Percentiles rank a stretch among this genome's conserved stretches.
Evolutionary conservation across 53 echinoderm and acorn worm species (phyloP).

Genomic region (Mesocentrotus franciscanus): DNA sequence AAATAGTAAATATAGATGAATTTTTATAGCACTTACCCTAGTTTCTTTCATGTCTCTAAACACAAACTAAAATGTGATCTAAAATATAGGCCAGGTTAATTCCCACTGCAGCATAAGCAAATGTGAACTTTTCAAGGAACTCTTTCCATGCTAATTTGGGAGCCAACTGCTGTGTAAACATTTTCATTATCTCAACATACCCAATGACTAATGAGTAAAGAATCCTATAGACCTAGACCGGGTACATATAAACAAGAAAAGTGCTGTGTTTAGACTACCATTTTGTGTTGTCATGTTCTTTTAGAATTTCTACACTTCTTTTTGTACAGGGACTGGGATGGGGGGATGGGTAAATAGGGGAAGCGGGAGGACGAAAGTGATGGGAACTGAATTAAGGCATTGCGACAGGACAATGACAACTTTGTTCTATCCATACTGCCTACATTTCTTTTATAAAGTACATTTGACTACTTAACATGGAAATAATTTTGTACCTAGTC

Average conservation of each 20-base stretch:
- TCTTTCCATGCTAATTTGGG: neutral
- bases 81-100: neutral
- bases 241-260: neutral
- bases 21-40: no score
- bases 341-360: no score
- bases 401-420: no score
- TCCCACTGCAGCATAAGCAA: neutral
- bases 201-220: conserved; percentile 19
- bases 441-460: no score
- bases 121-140: neutral
- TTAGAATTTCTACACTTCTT: neutral
- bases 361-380: no score
- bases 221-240: neutral
- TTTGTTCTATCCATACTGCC: no score
- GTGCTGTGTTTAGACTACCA: neutral
- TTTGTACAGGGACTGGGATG: no score
- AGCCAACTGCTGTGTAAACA: conserved; percentile 23
- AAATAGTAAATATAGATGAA: no score
- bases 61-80: neutral
- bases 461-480: no score
- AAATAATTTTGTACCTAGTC: no score
- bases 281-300: neutral
- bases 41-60: no score
- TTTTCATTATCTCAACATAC: conserved; percentile 24
- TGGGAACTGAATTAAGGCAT: no score